Evolutionary conservation across 2,113 vertebrate genomes (phyloP).

Genomic region (Etia nguti): DNA sequence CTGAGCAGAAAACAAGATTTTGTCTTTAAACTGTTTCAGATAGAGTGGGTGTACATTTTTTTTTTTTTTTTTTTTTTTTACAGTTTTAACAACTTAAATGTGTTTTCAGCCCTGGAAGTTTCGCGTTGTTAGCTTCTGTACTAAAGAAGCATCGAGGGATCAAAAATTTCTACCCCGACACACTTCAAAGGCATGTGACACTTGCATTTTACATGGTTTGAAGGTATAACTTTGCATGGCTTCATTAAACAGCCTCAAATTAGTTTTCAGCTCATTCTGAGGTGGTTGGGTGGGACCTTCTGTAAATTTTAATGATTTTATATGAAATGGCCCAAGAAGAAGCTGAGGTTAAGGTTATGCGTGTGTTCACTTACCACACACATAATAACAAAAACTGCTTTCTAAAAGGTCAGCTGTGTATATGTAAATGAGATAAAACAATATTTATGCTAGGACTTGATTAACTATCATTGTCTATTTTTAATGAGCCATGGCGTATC

Average conservation of each 20-base stretch:
- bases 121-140: neutral
- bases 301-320: neutral
- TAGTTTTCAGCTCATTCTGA: neutral
- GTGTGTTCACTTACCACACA: rapidly evolving
- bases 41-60: neutral
- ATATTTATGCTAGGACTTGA: neutral
- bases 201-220: neutral
- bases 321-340: neutral
- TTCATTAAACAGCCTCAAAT: neutral
- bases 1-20: no score
- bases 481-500: constrained; percentile 14
- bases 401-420: neutral
- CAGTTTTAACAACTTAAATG: neutral
- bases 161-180: neutral
- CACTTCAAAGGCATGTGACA: neutral
- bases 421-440: neutral
- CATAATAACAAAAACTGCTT: neutral
- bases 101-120: neutral
- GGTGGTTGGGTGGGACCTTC: neutral
- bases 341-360: neutral
- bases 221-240: neutral
- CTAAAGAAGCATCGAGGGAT: neutral
- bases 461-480: neutral
- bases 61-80: neutral
- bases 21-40: no score